Evolutionary conservation across 2,888 invertebrate species (phyloP).

Genomic region (Pristionchus exspectatus): DNA sequence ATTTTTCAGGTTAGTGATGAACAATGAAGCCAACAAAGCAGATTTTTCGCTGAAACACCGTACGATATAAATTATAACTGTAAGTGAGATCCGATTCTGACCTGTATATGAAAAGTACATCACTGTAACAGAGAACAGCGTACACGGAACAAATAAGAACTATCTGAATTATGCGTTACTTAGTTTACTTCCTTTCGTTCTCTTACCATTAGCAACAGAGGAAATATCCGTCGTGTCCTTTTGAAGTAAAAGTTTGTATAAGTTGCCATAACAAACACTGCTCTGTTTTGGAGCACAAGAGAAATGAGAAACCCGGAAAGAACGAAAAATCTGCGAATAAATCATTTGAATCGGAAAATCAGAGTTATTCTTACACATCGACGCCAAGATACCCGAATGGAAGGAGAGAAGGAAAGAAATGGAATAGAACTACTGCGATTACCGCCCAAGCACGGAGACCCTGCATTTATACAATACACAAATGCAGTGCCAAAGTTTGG

Average conservation of each 20-base stretch:
- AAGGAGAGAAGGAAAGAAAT: conserved; percentile 59
- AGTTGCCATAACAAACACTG: conserved; percentile 44
- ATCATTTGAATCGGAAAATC: too few relatives aligned
- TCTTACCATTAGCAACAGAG: conserved; percentile 12
- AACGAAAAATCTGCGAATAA: conserved; percentile 63
- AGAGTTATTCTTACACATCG: conserved; percentile 57
- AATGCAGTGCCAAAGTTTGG: too few relatives aligned
- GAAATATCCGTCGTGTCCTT: conserved; percentile 27
- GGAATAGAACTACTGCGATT: conserved; percentile 60
- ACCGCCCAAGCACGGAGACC: conserved; percentile 62
- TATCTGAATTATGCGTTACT: neutral
- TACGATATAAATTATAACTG: too few relatives aligned
- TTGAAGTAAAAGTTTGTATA: conserved; percentile 42
- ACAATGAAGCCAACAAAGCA: neutral
- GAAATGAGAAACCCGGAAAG: conserved; percentile 68
- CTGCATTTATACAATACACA: conserved; percentile 27
- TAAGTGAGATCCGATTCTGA: neutral
- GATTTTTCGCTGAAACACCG: neutral
- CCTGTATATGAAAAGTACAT: neutral
- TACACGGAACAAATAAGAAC: neutral
- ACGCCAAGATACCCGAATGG: conserved; percentile 64
- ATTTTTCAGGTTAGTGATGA: neutral
- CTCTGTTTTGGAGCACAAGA: conserved; percentile 65
- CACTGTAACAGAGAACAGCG: neutral
- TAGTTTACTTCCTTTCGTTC: neutral